Base-by-base conservation (phyloP, 64 coral and sea anemone genomes). In the Platygyra sinensis region DNA sequence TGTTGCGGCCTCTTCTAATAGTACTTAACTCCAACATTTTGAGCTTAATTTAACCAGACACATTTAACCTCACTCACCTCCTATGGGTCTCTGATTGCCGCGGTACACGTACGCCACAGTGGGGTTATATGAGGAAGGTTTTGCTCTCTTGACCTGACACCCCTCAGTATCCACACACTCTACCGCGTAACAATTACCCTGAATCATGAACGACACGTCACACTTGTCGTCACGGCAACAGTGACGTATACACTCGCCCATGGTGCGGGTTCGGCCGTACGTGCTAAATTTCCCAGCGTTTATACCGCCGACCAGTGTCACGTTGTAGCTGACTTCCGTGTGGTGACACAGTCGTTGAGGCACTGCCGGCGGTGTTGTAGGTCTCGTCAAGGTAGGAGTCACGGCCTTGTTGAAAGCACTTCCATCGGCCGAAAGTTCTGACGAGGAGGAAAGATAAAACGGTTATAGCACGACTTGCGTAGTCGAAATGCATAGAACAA, bases 211-310 rank as follows among this genome's bases (percentile, higher is more conserved):
- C 24, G 88, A 82, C 25, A 97, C 62, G 95, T 97, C 88, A 38
- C 95, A 97, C 22, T 86, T 94, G 77, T 97, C 78, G 83, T 97
- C 95, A 84, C 87, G 91, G 20, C 95, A 97, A 91, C 95, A 97
- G 50, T 91, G 78, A 84, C 95, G 88, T 88, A 97, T 94, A 25
- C 95, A 97, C 52, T 97, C 91, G 71, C 91, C 92, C 67, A 94
- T 96, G 38, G 74, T 93, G 61, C 77, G 74, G 25, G 80, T 79
- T 74, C 65, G 76, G 38, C 95, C 95, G 20, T 93, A 96, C 29
- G 95, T 96, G 60, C 90, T 93, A 71, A 96, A 96, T 88, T 96
- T 96, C 69, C 95, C 95, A 17, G 95, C 95, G 60, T 93, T 93
- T 62, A 96, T 96, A 7, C 95, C 95, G 33, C 87, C 95, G 28